phyloP scores from a whole-genome alignment of 2,113 vertebrate species.

The Morone saxatilis region DNA sequence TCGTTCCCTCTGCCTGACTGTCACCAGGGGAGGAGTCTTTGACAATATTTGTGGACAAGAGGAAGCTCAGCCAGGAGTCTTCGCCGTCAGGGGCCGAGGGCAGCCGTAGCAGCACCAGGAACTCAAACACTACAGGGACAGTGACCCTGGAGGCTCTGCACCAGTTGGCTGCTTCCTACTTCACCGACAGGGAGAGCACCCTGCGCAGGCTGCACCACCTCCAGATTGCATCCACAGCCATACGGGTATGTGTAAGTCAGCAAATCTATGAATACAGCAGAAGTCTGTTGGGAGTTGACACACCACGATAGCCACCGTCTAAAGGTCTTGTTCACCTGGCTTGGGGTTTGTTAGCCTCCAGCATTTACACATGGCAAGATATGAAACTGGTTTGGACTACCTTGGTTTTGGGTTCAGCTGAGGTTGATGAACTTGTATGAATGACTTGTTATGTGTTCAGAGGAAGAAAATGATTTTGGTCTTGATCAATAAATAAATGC shows the following conservation, averaged over 20 bases:
- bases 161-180: constrained; percentile 88
- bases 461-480: not conserved
- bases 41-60: constrained; percentile 89
- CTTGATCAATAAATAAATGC: constrained; percentile 18
- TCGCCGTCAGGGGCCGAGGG: constrained; percentile 45
- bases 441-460: not conserved
- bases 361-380: constrained; percentile 6
- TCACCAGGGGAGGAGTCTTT: constrained; percentile 87
- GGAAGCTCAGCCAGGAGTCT: constrained; percentile 82
- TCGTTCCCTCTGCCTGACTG: constrained; percentile 58
- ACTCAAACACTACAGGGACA: constrained; percentile 70
- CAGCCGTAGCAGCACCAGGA: constrained; percentile 34
- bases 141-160: constrained; percentile 86
- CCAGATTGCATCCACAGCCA: constrained; percentile 86
- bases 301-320: not conserved
- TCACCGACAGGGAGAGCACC: constrained; percentile 87
- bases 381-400: not conserved
- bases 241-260: constrained; percentile 80
- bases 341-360: constrained; percentile 6
- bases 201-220: constrained; percentile 86
- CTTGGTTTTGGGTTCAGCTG: not conserved
- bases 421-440: not conserved
- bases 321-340: constrained; percentile 1
- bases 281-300: constrained; percentile 18
- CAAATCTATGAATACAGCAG: constrained; percentile 9